phyloP scores from a whole-genome alignment of 2,888 invertebrate species.

The Lycia hirtaria region DNA sequence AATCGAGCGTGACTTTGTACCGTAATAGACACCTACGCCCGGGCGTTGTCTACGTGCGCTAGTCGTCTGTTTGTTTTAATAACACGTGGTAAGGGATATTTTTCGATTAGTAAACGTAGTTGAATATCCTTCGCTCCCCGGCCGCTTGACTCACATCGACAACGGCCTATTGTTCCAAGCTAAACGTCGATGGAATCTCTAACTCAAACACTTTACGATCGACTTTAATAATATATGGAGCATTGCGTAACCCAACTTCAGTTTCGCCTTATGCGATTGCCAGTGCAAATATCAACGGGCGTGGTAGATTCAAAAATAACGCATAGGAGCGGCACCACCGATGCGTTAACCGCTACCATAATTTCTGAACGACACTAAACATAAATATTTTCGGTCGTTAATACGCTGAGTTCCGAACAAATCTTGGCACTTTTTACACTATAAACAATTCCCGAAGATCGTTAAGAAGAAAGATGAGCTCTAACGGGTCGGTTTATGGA shows the following conservation, averaged over 20 bases:
- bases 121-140: conserved; percentile 66
- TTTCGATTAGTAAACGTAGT: conserved; percentile 74
- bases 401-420: conserved; percentile 62
- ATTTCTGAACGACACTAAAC: conserved; percentile 58
- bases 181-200: conserved; percentile 80
- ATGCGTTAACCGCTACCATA: conserved; percentile 46
- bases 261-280: conserved; percentile 63
- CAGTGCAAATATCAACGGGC: conserved; percentile 62
- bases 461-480: conserved; percentile 85
- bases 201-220: conserved; percentile 79
- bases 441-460: conserved; percentile 79
- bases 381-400: conserved; percentile 76
- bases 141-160: conserved; percentile 79
- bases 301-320: conserved; percentile 41
- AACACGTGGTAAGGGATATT: conserved; percentile 66
- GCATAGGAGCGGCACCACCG: conserved; percentile 37
- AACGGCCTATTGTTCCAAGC: conserved; percentile 75
- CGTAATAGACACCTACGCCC: conserved; percentile 51
- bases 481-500: conserved; percentile 80
- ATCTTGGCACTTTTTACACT: conserved; percentile 74
- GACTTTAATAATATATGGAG: conserved; percentile 79
- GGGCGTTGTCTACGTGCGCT: conserved; percentile 47
- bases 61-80: conserved; percentile 55
- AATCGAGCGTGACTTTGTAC: conserved; percentile 56
- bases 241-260: conserved; percentile 75